Evolutionary conservation across 2,888 invertebrate genomes (phyloP).

Genomic region (Drosophila colorata): DNA sequence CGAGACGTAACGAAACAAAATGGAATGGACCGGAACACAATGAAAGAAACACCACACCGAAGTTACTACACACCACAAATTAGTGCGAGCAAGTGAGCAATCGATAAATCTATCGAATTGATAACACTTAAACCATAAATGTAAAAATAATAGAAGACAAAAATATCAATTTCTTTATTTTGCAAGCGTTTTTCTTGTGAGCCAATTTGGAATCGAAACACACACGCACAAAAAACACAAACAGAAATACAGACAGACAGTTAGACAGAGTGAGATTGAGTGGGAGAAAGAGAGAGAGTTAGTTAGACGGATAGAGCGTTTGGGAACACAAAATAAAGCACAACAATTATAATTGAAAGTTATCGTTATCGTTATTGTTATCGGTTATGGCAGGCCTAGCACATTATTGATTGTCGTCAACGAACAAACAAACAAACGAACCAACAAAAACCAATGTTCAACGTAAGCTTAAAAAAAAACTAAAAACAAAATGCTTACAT

Average conservation of each 20-base stretch:
- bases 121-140: conserved; percentile 13
- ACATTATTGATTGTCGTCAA: conserved; percentile 43
- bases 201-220: conserved; percentile 15
- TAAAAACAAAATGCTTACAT: conserved; percentile 51
- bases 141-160: not conserved
- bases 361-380: conserved; percentile 44
- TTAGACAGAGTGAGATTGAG: conserved; percentile 3
- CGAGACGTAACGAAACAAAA: conserved; percentile 22
- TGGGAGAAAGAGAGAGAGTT: conserved; percentile 10
- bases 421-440: conserved; percentile 51
- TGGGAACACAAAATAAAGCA: conserved; percentile 46
- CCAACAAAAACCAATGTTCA: conserved; percentile 31
- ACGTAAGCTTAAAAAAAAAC: conserved; percentile 23
- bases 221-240: conserved; percentile 10
- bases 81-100: conserved; percentile 62
- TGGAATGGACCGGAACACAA: conserved; percentile 34
- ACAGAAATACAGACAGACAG: conserved; percentile 18
- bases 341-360: conserved; percentile 57
- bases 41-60: conserved; percentile 43
- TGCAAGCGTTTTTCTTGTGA: conserved; percentile 16
- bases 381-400: conserved; percentile 55
- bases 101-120: conserved; percentile 39
- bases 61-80: conserved; percentile 80
- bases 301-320: conserved; percentile 18
- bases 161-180: conserved; percentile 18